Evolutionary conservation across 2,113 vertebrate genomes (phyloP).

Genomic region (Varanus komodoensis): DNA sequence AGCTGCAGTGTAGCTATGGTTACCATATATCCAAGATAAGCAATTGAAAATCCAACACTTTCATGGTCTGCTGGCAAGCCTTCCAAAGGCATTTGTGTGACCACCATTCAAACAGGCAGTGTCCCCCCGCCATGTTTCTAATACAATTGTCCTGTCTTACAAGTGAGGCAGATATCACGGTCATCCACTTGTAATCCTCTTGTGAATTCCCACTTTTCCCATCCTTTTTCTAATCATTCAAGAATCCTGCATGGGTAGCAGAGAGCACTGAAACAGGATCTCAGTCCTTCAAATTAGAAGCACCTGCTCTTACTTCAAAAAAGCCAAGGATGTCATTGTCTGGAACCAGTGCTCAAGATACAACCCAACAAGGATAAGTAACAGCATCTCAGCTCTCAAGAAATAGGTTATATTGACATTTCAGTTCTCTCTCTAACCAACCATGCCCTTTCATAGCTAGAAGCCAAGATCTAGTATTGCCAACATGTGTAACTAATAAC

Average conservation of each 20-base stretch:
- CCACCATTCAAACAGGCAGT: background rate
- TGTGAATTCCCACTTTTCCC: no score
- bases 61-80: background rate
- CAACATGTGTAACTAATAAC: background rate
- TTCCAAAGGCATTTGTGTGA: background rate
- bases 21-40: background rate
- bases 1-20: background rate
- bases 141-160: no score
- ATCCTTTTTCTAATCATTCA: background rate
- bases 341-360: background rate
- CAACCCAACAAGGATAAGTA: conserved; percentile 15
- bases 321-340: background rate
- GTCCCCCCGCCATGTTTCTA: no score
- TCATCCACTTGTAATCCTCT: no score
- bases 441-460: background rate
- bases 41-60: background rate
- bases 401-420: background rate
- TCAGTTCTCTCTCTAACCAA: background rate
- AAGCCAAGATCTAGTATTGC: background rate
- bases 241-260: background rate
- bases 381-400: conserved; percentile 1
- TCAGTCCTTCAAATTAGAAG: background rate
- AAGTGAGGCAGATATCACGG: no score
- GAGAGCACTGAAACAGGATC: background rate
- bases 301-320: background rate